These are phyloP conservation scores for Drosophila melanosoma DNA, from an alignment of 2,888 invertebrate species.

Conservation along the genomic window DNA sequence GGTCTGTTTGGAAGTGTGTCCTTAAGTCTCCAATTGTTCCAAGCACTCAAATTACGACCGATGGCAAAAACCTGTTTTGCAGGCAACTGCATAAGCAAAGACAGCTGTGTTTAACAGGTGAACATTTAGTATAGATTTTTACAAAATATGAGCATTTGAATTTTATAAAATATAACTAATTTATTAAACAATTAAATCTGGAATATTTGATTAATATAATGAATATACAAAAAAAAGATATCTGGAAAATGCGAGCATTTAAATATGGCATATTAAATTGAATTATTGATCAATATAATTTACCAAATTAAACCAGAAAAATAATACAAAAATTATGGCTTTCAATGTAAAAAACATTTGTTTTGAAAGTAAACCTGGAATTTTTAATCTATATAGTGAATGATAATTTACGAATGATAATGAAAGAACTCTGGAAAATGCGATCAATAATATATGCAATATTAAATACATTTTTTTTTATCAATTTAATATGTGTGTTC, in stretches of 20 bases:
- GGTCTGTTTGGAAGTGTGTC: conserved; percentile 18
- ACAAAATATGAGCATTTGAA: neutral
- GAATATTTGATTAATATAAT: neutral
- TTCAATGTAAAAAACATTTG: neutral
- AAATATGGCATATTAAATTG: neutral
- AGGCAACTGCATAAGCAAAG: neutral
- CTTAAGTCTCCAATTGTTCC: conserved; percentile 6
- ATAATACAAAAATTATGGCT: neutral
- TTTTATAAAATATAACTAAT: neutral
- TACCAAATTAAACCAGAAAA: neutral
- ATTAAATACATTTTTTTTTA: neutral
- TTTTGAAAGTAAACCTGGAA: neutral
- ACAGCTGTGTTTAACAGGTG: conserved; percentile 64
- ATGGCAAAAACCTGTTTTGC: conserved; percentile 23
- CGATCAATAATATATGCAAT: neutral
- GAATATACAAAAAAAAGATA: neutral
- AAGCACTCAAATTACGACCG: conserved; percentile 3
- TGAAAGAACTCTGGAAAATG: neutral
- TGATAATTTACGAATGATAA: neutral
- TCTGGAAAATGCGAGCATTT: neutral
- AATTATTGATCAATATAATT: neutral
- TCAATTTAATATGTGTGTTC: neutral
- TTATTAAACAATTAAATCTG: neutral
- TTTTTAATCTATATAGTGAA: neutral
- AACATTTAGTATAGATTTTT: neutral